Percentiles rank a stretch among this genome's conserved stretches.
These are phyloP conservation scores for Luperina nickerlii DNA, from an alignment of 2,888 invertebrate species.

Conservation along the genomic window DNA sequence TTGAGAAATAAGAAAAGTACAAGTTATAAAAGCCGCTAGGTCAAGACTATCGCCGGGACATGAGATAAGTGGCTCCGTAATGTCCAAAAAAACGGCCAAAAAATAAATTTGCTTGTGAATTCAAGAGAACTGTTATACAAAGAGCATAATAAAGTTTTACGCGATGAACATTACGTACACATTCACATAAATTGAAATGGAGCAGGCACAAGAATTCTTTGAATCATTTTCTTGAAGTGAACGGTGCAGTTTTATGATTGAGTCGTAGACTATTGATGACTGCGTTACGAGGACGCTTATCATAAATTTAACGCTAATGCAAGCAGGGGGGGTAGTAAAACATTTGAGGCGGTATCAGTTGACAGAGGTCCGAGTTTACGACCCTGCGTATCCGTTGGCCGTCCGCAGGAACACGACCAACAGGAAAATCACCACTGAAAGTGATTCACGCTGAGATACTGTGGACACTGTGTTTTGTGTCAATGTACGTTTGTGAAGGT, in stretches of 20 bases:
- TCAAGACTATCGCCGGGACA: conserved; percentile 24
- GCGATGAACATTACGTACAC: conserved; percentile 55
- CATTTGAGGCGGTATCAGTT: conserved; percentile 66
- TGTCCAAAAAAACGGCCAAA: conserved; percentile 61
- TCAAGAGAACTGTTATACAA: conserved; percentile 56
- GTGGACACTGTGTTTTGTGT: conserved; percentile 13
- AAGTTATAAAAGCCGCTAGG: conserved; percentile 37
- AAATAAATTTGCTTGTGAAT: conserved; percentile 70
- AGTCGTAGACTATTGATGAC: conserved; percentile 66
- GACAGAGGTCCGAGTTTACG: conserved; percentile 68
- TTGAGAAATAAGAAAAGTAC: conserved; percentile 30
- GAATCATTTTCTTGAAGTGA: conserved; percentile 66
- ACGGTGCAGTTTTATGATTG: conserved; percentile 60
- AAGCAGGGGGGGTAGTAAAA: conserved; percentile 67
- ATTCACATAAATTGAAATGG: conserved; percentile 67
- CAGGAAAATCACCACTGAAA: conserved; percentile 57
- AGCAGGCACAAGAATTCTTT: conserved; percentile 52
- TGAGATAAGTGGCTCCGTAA: conserved; percentile 55
- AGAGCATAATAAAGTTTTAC: conserved; percentile 69
- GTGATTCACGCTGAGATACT: conserved; percentile 38
- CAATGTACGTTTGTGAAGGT: not conserved
- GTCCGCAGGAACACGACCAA: conserved; percentile 50
- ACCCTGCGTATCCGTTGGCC: conserved; percentile 41
- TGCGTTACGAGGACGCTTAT: conserved; percentile 69
- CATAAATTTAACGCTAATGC: conserved; percentile 74